Base-by-base conservation (phyloP, 1,140 invertebrate genomes). In the Branchinecta lindahli region DNA sequence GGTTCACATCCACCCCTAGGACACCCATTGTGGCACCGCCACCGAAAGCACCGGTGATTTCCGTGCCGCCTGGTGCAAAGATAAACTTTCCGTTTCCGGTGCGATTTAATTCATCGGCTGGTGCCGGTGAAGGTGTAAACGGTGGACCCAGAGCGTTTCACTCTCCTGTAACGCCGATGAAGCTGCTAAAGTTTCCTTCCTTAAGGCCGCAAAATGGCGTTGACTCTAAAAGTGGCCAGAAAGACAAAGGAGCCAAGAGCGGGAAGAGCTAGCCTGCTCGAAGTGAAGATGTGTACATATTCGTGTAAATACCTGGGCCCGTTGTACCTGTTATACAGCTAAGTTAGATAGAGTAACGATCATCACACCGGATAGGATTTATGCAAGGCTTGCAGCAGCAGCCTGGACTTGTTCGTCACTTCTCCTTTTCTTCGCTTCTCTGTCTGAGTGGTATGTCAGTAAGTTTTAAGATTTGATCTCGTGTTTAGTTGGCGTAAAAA, bases 161-260 rank as follows among this genome's bases (percentile, higher is more conserved):
- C 18, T 61, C 52, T 61, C 52, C 52, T 12, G 52, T 61, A 61
- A 61, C 52, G 18, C 52, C 52, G 18, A 61, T 61, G 52, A 61
- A 61, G 52, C 52, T 61, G 12, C 18, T 61, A 6, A 61, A 61
- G 18, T 61, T 61, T 61, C 52, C 52, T 20, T 61, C 52, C 12
- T 61, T 61, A 61, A 61, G 52, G 52, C 18, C 52, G 6, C 52
- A 61, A 61, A 61, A 61, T 20, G 52, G 52, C 18, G 12, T 61
- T 15, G 52, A 61, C 52, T 61, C 52, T 12, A 15, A 12, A 15
- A 61, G 52, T 4, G 52, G 52, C 33, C 33, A 33, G 52, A 15
- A 15, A 61, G 52, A 12, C 52, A 61, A 61, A 61, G 52, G 18
- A 4, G 52, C 18, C 18, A 61, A 61, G 18, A 61, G 52, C 6